phyloP scores from a whole-genome alignment of 2,888 invertebrate genomes.

The Steinernema carpocapsae region DNA sequence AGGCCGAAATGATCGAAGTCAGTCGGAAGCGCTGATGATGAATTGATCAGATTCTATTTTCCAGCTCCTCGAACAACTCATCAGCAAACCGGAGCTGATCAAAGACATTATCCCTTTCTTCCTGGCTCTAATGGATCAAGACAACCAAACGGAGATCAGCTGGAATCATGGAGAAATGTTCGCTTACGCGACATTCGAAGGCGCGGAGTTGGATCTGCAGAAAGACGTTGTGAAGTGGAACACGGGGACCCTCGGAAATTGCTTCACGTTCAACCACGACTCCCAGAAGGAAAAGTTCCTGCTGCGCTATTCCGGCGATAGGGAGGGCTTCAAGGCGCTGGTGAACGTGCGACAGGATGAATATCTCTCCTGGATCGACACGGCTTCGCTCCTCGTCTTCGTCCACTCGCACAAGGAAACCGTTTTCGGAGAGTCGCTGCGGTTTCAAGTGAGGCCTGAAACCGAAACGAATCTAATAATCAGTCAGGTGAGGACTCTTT shows the following conservation, averaged over 20 bases:
- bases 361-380: slow-evolving; percentile 45
- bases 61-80: slow-evolving; percentile 50
- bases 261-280: slow-evolving; percentile 50
- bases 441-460: slow-evolving; percentile 41
- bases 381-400: slow-evolving; percentile 41
- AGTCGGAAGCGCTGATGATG: neutral
- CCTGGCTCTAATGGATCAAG: slow-evolving; percentile 33
- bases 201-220: slow-evolving; percentile 39
- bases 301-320: slow-evolving; percentile 37
- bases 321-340: slow-evolving; percentile 42
- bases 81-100: slow-evolving; percentile 49
- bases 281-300: slow-evolving; percentile 6
- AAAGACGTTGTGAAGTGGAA: slow-evolving; percentile 36
- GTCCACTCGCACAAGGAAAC: slow-evolving; percentile 35
- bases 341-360: slow-evolving; percentile 43
- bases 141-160: slow-evolving; percentile 42
- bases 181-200: slow-evolving; percentile 45
- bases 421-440: slow-evolving; percentile 43
- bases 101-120: slow-evolving; percentile 53
- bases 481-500: neutral
- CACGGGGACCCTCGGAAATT: slow-evolving; percentile 49
- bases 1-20: neutral
- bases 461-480: slow-evolving; percentile 37
- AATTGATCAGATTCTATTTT: neutral
- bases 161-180: slow-evolving; percentile 44